These are phyloP conservation scores for Drosophila nigricruria DNA, from an alignment of 2,888 invertebrate species.

Conservation along the genomic window DNA sequence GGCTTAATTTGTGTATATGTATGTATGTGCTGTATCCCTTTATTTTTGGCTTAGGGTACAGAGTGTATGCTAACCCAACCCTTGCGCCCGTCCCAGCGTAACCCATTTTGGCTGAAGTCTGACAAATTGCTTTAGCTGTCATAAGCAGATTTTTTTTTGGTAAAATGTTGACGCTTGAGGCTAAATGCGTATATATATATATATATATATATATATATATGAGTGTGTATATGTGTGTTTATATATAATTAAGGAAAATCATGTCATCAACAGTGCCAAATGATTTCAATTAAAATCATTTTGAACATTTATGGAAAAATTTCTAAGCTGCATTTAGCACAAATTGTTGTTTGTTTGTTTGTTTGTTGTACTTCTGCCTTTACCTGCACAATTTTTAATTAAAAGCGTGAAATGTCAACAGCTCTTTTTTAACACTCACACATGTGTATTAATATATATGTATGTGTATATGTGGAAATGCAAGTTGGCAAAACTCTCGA, in stretches of 20 bases:
- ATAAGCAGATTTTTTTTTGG: conserved; percentile 49
- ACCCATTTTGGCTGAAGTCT: conserved; percentile 18
- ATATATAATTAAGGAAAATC: conserved; percentile 52
- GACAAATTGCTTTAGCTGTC: conserved; percentile 51
- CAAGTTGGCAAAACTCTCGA: conserved; percentile 61
- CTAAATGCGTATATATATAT: conserved; percentile 3
- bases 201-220: background rate
- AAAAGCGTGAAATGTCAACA: conserved; percentile 71
- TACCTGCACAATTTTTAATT: conserved; percentile 54
- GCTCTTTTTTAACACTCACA: conserved; percentile 44
- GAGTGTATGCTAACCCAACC: background rate
- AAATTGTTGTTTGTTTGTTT: conserved; percentile 45
- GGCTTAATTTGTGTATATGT: conserved; percentile 39
- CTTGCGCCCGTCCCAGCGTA: background rate
- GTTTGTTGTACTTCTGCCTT: background rate
- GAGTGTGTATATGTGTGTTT: background rate
- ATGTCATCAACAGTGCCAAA: conserved; percentile 51
- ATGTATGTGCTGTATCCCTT: conserved; percentile 9
- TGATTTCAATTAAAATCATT: conserved; percentile 60
- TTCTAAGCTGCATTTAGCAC: conserved; percentile 57
- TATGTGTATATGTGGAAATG: conserved; percentile 31
- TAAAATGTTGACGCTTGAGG: conserved; percentile 8
- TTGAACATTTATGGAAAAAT: conserved; percentile 49
- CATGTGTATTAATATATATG: background rate
- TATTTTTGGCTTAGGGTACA: conserved; percentile 32